Evolutionary conservation across 2,113 vertebrate species (phyloP).

Genomic region (Xiphophorus hellerii): DNA sequence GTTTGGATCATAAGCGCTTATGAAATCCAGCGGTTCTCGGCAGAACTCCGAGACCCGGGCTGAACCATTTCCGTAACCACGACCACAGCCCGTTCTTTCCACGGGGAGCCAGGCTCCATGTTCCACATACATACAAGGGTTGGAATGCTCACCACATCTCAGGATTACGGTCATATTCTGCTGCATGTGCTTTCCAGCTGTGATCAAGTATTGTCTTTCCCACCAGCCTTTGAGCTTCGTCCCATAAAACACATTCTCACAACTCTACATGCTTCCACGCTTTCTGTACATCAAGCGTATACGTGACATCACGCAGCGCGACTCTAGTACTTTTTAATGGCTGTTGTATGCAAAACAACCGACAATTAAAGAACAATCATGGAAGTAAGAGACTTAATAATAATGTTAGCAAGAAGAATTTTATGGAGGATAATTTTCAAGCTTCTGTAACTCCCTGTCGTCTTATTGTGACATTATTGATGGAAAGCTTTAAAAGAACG

Average conservation of each 20-base stretch:
- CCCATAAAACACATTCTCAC: conserved; percentile 41
- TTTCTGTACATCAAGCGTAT: conserved; percentile 11
- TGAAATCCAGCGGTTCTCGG: conserved; percentile 63
- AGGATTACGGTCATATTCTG: conserved; percentile 67
- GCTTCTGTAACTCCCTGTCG: conserved; percentile 8
- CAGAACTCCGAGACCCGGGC: conserved; percentile 66
- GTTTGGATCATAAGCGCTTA: conserved; percentile 68
- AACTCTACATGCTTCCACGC: conserved; percentile 26
- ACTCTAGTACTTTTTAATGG: conserved; percentile 3
- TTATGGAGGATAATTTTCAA: background rate
- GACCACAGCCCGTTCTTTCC: conserved; percentile 76
- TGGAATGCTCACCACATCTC: conserved; percentile 81
- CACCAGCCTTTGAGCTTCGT: conserved; percentile 28
- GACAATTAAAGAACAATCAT: background rate
- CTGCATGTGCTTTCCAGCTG: conserved; percentile 81
- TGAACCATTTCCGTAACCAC: conserved; percentile 77
- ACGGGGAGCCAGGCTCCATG: conserved; percentile 66
- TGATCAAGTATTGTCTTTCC: conserved; percentile 65
- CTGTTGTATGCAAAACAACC: background rate
- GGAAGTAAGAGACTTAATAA: background rate
- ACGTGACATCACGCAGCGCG: background rate
- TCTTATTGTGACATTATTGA: conserved; percentile 27
- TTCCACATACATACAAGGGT: conserved; percentile 78
- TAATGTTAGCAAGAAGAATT: background rate
- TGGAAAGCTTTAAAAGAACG: conserved; percentile 27